Evolutionary conservation across 1,140 invertebrate genomes (phyloP), one percentile per base, ranked within the genome.

Genomic region (Drosophila nigrodunni): DNA sequence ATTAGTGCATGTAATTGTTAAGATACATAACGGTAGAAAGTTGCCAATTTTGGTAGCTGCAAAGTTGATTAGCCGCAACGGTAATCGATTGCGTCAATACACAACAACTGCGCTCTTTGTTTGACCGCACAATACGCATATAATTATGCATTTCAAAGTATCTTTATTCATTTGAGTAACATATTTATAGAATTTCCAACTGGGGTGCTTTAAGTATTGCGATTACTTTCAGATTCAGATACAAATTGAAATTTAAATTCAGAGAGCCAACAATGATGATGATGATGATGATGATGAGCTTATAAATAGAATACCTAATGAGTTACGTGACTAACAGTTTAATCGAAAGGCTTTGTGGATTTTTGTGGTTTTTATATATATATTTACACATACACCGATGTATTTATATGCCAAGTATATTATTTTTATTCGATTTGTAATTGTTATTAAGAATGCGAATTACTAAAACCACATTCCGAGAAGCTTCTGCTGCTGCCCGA

Each of bases 11-110:
- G 57, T 57, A 44, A 68, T 83, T 76, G 55, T 62, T 79, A 67
- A 13, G 74, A 18, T 77, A 55, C 65, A 65, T 83, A 82, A 82
- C 80, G 66, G 80, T 83, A 85, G 81, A 85, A 85, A 85, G 81
- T 52, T 85, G 68, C 82, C 74, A 83, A 77, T 80, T 79, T 76
- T 13, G 34, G 50, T 13, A 25, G n/a, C 9, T 34, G 39, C 25
- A 21, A 54, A 65, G 61, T 65, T 68, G 37, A 37, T 39, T 52
- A 59, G 55, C 55, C 46, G 18, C 58, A 73, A 68, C 70, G 60
- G 61, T 50, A 58, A 50, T 21, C 6, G 6, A 9, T 58, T 58
- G 35, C 52, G 34, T 55, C 52, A 47, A 18, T 8, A 21, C 18
- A 21, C 18, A 62, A 49, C 46, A 37, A 49, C 35, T 21, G 34